phyloP scores from a whole-genome alignment of 2,888 invertebrate species.

The Stenurella melanura region DNA sequence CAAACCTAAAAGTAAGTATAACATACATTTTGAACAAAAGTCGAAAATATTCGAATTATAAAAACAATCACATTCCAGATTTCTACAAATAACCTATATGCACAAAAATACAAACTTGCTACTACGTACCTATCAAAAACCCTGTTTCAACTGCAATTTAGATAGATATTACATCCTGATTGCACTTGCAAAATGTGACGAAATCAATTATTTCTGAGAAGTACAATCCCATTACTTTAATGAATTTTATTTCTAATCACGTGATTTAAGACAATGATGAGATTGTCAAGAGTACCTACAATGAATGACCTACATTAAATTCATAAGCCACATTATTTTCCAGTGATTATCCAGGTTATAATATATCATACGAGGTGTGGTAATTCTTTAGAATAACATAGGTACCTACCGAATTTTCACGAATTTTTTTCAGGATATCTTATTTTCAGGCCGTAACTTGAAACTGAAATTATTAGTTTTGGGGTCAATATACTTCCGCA shows the following conservation, averaged over 20 bases:
- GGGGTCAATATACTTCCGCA: too few relatives aligned
- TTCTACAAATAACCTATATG: background rate
- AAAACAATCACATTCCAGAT: background rate
- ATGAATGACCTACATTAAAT: too few relatives aligned
- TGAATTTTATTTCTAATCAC: background rate
- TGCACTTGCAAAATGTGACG: background rate
- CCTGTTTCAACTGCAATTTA: background rate
- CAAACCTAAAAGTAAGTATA: slow-evolving; percentile 81
- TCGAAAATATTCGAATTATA: background rate
- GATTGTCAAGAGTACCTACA: too few relatives aligned
- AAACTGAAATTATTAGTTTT: too few relatives aligned
- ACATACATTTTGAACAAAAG: slow-evolving; percentile 20
- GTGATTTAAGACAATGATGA: too few relatives aligned
- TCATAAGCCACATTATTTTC: too few relatives aligned
- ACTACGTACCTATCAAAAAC: background rate
- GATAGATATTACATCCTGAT: background rate
- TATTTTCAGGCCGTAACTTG: too few relatives aligned
- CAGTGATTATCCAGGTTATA: too few relatives aligned
- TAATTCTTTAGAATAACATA: too few relatives aligned
- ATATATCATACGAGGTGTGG: too few relatives aligned
- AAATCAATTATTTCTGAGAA: background rate
- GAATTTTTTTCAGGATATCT: too few relatives aligned
- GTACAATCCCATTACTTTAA: background rate
- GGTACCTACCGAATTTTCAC: too few relatives aligned
- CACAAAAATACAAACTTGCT: background rate